Conservation (phyloP, 2,797 vertebrate species). For the Crax fasciolata region DNA sequence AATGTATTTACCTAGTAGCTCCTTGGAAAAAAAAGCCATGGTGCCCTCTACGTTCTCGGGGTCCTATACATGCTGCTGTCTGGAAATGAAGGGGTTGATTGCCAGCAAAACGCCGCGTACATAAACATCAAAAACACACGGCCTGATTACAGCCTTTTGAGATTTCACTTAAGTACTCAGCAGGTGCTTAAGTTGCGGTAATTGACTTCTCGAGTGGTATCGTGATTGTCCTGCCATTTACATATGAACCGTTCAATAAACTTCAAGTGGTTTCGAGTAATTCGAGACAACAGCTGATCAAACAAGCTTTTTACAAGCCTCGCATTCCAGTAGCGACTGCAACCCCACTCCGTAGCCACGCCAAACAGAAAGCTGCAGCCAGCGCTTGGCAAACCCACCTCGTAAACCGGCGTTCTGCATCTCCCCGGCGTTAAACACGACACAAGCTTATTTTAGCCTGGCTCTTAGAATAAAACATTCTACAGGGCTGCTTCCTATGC, state of each 20-base stretch:
- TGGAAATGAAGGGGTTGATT: background rate
- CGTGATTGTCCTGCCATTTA: background rate
- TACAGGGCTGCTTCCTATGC: rapidly evolving
- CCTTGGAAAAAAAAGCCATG: background rate
- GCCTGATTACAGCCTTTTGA: background rate
- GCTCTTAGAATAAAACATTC: background rate
- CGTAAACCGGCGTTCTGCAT: rapidly evolving
- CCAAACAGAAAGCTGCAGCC: rapidly evolving
- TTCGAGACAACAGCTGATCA: background rate
- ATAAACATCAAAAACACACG: background rate
- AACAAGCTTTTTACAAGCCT: background rate
- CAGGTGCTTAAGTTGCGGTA: background rate
- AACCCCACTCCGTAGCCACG: background rate
- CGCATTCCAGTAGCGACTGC: rapidly evolving
- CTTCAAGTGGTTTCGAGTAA: background rate
- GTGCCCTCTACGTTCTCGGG: background rate
- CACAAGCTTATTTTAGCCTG: background rate
- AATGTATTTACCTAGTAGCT: background rate
- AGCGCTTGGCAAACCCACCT: background rate
- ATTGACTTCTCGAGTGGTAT: background rate
- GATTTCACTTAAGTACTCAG: background rate
- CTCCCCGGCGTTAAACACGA: background rate
- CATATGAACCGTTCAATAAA: rapidly evolving
- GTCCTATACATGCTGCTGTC: background rate
- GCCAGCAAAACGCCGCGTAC: background rate